phyloP scores from a whole-genome alignment of 1,140 invertebrate species.

The Streblospio benedicti region DNA sequence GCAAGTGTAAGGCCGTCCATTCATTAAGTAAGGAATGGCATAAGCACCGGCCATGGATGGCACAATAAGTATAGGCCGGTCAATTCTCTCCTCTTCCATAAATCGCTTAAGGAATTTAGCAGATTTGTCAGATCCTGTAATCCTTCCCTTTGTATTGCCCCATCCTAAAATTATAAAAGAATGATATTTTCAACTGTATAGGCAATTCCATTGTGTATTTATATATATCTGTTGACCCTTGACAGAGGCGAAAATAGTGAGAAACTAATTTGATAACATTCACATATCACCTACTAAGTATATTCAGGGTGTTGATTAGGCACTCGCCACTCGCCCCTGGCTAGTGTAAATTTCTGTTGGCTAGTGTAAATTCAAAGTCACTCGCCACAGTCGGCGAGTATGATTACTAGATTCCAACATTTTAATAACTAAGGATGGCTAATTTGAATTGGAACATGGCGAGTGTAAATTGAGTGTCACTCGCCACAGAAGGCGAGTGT shows the following conservation, averaged over 20 bases:
- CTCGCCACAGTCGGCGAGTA: too few relatives aligned
- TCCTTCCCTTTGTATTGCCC: constrained; percentile 28
- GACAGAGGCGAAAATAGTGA: neutral
- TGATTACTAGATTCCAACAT: too few relatives aligned
- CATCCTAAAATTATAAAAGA: constrained; percentile 28
- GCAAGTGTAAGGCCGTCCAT: constrained; percentile 18
- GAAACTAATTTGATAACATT: neutral
- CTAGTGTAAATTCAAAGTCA: too few relatives aligned
- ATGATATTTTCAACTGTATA: neutral
- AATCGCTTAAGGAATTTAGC: constrained; percentile 34
- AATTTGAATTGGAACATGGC: too few relatives aligned
- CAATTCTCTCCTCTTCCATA: constrained; percentile 26
- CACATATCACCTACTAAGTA: neutral
- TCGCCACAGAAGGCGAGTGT: too few relatives aligned
- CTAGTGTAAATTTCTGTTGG: too few relatives aligned
- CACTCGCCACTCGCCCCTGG: too few relatives aligned
- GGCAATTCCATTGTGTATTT: neutral
- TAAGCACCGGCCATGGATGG: constrained; percentile 50
- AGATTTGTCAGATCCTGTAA: constrained; percentile 11
- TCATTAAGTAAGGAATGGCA: constrained; percentile 43
- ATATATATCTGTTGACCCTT: neutral
- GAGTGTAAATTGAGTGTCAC: too few relatives aligned
- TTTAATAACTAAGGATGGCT: too few relatives aligned
- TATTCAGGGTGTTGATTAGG: neutral
- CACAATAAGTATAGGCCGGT: constrained; percentile 41